Conservation (phyloP, 2,113 vertebrate species). For the Mirza zaza region DNA sequence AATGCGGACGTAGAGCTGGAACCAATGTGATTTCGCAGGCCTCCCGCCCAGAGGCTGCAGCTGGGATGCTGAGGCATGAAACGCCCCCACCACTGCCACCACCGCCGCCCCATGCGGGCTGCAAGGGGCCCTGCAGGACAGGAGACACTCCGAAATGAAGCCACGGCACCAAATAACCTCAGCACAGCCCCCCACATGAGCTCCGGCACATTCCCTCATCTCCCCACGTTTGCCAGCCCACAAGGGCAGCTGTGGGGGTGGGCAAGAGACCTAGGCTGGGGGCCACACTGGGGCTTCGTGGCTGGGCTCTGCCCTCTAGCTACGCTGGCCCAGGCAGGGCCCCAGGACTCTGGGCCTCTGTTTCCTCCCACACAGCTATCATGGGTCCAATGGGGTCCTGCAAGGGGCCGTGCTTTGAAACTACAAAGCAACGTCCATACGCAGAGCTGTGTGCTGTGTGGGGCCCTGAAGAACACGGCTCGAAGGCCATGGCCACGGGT, state of each 20-base stretch:
- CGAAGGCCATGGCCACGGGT: not conserved
- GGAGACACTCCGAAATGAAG: not conserved
- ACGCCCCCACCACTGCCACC: too few species aligned
- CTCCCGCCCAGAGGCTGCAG: not conserved
- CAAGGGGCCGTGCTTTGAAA: not conserved
- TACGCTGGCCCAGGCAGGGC: not conserved
- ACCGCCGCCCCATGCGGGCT: not conserved
- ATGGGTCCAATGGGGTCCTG: not conserved
- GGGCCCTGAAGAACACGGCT: not conserved
- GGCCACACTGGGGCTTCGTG: too few species aligned
- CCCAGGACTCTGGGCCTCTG: not conserved
- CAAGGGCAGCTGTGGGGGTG: not conserved
- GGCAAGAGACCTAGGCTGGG: too few species aligned
- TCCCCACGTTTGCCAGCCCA: not conserved
- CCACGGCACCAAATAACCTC: accelerated
- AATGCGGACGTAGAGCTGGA: not conserved
- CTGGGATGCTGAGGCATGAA: not conserved
- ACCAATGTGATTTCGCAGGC: conserved; percentile 33
- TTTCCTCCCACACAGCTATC: not conserved
- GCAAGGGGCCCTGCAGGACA: not conserved
- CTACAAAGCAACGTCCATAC: accelerated
- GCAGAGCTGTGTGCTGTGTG: not conserved
- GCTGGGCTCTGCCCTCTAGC: not conserved
- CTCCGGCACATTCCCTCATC: too few species aligned
- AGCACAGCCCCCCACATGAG: accelerated